phyloP scores from a whole-genome alignment of 2,888 invertebrate genomes.

The Bhutanitis thaidina region DNA sequence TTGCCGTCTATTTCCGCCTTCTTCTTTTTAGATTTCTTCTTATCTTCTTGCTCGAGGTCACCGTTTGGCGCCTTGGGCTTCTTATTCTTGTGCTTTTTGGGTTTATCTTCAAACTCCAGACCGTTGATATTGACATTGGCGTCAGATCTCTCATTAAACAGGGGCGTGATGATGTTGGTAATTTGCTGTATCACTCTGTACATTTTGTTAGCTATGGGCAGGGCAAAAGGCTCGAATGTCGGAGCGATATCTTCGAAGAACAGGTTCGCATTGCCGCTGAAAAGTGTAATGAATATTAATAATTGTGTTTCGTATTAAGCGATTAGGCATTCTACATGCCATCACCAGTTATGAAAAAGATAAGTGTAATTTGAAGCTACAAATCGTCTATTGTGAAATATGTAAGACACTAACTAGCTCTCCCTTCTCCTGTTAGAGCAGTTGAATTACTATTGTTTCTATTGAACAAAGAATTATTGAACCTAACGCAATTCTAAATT shows the following conservation, averaged over 20 bases:
- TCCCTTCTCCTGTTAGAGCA: too few relatives aligned
- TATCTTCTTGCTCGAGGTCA: slow-evolving; percentile 15
- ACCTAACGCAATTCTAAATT: too few relatives aligned
- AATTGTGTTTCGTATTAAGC: too few relatives aligned
- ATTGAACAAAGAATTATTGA: too few relatives aligned
- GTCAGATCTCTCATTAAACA: slow-evolving; percentile 20
- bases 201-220: slow-evolving; percentile 41
- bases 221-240: slow-evolving; percentile 28
- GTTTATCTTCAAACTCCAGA: slow-evolving; percentile 19
- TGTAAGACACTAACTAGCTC: too few relatives aligned
- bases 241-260: slow-evolving; percentile 32
- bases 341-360: too few relatives aligned
- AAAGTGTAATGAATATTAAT: neutral
- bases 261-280: slow-evolving; percentile 41
- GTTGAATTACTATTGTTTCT: too few relatives aligned
- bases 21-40: slow-evolving; percentile 10
- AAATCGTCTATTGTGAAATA: too few relatives aligned
- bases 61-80: slow-evolving; percentile 22
- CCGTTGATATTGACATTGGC: slow-evolving; percentile 11
- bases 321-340: too few relatives aligned
- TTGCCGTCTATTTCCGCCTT: slow-evolving; percentile 15
- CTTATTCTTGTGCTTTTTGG: slow-evolving; percentile 22
- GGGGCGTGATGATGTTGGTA: slow-evolving; percentile 38
- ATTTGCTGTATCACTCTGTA: slow-evolving; percentile 46
- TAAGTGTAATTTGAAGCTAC: too few relatives aligned